Evolutionary conservation across 64 coral and sea anemone genomes (phyloP).

Genomic region (Pocillopora damicornis): DNA sequence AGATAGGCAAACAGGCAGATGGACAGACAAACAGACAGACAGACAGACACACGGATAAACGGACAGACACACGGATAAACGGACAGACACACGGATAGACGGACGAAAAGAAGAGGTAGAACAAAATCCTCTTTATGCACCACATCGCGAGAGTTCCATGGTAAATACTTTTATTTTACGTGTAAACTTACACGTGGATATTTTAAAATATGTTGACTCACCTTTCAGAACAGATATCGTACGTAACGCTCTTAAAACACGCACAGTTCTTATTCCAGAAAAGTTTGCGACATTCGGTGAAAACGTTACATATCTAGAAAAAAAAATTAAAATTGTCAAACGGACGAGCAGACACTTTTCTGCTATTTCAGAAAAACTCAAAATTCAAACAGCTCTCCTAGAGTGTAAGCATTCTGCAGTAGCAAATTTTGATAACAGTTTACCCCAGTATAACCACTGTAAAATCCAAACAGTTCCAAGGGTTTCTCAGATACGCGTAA

Average conservation of each 20-base stretch:
- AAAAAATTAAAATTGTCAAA: neutral
- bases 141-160: no score
- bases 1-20: no score
- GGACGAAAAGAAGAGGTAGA: no score
- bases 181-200: neutral
- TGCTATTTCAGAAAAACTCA: neutral
- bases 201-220: neutral
- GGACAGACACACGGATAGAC: no score
- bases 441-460: conserved; percentile 87
- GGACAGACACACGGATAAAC: no score
- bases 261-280: conserved; percentile 69
- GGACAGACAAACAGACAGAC: no score
- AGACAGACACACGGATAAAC: no score
- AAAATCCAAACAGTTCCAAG: conserved; percentile 83
- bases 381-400: no score
- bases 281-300: conserved; percentile 68
- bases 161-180: neutral
- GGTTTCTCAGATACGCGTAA: conserved; percentile 69
- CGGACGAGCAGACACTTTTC: neutral
- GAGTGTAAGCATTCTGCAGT: no score
- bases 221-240: conserved; percentile 78
- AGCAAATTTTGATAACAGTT: neutral
- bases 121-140: no score
- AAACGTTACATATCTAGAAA: conserved; percentile 60
- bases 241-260: conserved; percentile 69